Evolutionary conservation across 2,888 invertebrate species (phyloP), one percentile per base, ranked within the genome.

Genomic region (Stenolophus ochropezus): DNA sequence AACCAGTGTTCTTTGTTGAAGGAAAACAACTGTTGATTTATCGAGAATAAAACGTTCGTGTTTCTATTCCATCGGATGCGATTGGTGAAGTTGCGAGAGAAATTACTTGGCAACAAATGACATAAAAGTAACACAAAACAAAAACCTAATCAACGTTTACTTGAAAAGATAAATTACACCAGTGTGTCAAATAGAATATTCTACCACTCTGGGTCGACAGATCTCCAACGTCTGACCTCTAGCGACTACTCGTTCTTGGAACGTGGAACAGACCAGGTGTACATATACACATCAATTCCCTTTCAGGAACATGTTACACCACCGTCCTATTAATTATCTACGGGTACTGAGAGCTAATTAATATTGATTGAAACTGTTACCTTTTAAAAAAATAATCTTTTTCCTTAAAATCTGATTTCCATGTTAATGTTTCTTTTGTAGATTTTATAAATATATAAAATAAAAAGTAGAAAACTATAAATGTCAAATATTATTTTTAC

Each of bases 91-190:
- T 56, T 5, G 61, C 11, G n/a, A 61, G 23, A 56, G 11, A 21
- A 56, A 56, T 56, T 56, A 56, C 20, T 20, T 56, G 56, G 11
- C 56, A 56, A 56, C 8, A 21, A 21, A 56, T 56, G 23, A 61
- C 25, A 61, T 25, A 61, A 58, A 58, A 20, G 25, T 6, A 20
- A 14, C 58, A 23, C 11, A 58, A 58, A 58, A 23, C 58, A 21
- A 61, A 61, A 61, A 23, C 23, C 61, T 61, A 61, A 25, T 61
- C 61, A 61, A 61, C 3, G 11, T 61, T 61, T 61, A 25, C 21
- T 61, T 61, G n/a, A 61, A 61, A 61, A 25, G n/a, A 21, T 5
- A n/a, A 61, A 6, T n/a, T n/a, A n/a, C 8, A 25, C 2, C 11
- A 25, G 23, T 25, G 23, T 21, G 23, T 25, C 61, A 61, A 25